phyloP scores from a whole-genome alignment of 1,140 invertebrate species.

The Diabrotica virgifera region DNA sequence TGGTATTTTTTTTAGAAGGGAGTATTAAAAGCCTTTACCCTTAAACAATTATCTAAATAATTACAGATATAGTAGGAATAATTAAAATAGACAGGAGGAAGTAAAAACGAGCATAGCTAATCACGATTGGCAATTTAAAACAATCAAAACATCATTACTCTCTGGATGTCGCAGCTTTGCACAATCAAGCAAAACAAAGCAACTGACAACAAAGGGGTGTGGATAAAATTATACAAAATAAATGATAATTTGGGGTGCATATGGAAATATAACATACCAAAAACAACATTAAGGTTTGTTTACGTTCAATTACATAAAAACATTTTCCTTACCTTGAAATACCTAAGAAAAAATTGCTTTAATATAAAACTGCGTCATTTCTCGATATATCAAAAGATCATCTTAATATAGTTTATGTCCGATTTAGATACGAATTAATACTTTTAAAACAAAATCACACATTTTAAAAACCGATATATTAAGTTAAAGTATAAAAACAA shows the following conservation, averaged over 20 bases:
- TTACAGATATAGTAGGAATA: too few species aligned
- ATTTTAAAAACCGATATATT: neutral
- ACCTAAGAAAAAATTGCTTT: neutral
- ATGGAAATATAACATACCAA: too few species aligned
- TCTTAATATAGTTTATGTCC: neutral
- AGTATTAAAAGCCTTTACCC: too few species aligned
- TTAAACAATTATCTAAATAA: too few species aligned
- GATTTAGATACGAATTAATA: neutral
- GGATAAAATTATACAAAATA: neutral
- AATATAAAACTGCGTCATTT: constrained; percentile 1
- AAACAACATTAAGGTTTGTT: too few species aligned
- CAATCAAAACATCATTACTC: neutral
- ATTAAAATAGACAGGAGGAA: too few species aligned
- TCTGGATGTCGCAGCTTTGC: neutral
- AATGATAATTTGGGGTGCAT: neutral
- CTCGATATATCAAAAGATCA: neutral
- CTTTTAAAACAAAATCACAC: neutral
- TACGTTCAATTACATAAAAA: neutral
- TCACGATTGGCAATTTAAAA: neutral
- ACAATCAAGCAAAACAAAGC: neutral
- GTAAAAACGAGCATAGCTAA: too few species aligned
- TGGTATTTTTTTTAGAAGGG: too few species aligned
- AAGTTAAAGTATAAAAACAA: neutral
- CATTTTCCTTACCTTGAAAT: constrained; percentile 2
- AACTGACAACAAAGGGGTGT: neutral